Base-by-base conservation (phyloP, 2,797 vertebrate species). In the Neosalanx taihuensis region DNA sequence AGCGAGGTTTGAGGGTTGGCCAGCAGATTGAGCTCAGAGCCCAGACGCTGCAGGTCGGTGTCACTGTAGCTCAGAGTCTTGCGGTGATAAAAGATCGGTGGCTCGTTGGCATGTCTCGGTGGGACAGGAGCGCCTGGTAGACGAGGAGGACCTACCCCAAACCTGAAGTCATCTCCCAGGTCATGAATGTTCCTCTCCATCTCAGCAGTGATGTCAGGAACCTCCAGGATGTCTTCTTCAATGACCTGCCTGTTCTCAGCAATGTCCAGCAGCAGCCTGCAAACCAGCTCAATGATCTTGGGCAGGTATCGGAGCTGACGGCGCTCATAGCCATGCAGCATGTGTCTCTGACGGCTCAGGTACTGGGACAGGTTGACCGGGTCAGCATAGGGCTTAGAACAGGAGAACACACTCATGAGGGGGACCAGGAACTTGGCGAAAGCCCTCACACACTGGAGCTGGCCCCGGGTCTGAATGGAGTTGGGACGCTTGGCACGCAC, bases 61-160 rank as follows among this genome's bases (percentile, higher is more conserved):
- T 99, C 97, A 12, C 97, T 99, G 72, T 96, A 98, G 89, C 97
- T 96, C 64, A 99, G 91, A 74, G 91, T 95, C 80, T 95, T 96
- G 79, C 91, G 94, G 65, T 93, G 84, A 77, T 89, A 94, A 82
- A 93, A 93, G 65, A 98, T 90, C 49, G 95, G 88, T 6, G 93
- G 92, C 76, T 93, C 84, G 0, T 92, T 82, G 73, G 91, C 91
- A 69, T 90, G 89, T 51, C 84, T 91, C 9, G 90, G 90, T 60
- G 84, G 66, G 9, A 77, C 85, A 0, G 77, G 80, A 0, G 79
- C 76, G 31, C 91, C 91, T 0, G 92, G 91, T 30, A 92, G 90
- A 1, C 92, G 89, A 0, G 89, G 90, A 33, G 86, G 87, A 0
- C 58, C 18, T 5, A 29, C 53, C 2, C 26, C 46, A 17, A 29